phyloP scores from a whole-genome alignment of 2,113 vertebrate species.

The Callipepla californica region DNA sequence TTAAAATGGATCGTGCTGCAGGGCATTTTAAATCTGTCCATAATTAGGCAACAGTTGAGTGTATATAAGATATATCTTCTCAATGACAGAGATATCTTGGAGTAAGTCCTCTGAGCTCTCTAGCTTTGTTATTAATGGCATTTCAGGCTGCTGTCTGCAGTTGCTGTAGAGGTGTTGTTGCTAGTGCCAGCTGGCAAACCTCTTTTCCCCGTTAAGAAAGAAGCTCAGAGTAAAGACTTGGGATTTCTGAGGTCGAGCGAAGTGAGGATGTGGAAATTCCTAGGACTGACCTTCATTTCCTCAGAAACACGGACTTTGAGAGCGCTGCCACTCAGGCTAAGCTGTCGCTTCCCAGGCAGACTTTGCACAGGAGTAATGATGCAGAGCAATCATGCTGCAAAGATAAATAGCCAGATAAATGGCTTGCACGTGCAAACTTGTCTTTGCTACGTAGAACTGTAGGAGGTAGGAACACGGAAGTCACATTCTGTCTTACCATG shows the following conservation, averaged over 20 bases:
- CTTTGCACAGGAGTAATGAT: background rate
- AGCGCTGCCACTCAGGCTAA: background rate
- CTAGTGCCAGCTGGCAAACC: background rate
- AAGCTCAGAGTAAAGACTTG: background rate
- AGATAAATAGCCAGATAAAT: background rate
- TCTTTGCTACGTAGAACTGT: background rate
- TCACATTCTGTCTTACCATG: background rate
- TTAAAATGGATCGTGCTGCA: background rate
- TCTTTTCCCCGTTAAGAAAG: background rate
- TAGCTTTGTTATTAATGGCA: background rate
- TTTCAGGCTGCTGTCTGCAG: background rate
- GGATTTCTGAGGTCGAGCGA: background rate
- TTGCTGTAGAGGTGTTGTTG: background rate
- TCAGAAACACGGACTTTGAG: background rate
- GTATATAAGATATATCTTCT: background rate
- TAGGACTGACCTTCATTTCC: background rate
- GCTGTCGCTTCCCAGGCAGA: background rate
- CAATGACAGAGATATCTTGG: background rate
- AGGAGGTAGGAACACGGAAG: background rate
- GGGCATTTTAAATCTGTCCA: background rate
- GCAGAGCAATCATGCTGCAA: background rate
- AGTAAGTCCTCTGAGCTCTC: background rate
- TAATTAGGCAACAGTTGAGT: background rate
- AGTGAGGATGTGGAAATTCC: background rate
- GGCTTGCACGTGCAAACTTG: conserved; percentile 11